phyloP scores from a whole-genome alignment of 53 echinoderm and acorn worm species.

The Mesocentrotus franciscanus region DNA sequence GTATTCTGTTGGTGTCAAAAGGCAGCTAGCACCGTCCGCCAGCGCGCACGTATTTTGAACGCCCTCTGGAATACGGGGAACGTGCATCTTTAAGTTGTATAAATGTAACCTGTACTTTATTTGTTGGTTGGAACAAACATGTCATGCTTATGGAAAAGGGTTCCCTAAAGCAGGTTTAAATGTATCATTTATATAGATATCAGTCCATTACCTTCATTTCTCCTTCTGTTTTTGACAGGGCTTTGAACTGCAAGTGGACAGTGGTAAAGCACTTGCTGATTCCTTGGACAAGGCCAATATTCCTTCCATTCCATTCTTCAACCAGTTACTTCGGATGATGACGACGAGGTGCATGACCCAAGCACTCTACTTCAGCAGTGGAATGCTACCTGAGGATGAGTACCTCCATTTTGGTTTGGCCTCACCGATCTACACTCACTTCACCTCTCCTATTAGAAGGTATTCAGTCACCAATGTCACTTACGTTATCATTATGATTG shows the following conservation, averaged over 20 bases:
- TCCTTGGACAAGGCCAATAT: conserved; percentile 89
- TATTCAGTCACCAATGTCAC: conserved; percentile 7
- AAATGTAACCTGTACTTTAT: no score
- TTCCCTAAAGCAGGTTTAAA: no score
- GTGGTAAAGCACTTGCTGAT: conserved; percentile 81
- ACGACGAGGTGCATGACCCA: conserved; percentile 98
- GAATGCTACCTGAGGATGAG: conserved; percentile 86
- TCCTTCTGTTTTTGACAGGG: conserved; percentile 65
- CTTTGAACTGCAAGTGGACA: conserved; percentile 86
- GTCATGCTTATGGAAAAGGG: no score
- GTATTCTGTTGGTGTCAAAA: no score
- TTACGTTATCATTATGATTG: not conserved
- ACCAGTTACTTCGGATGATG: conserved; percentile 92
- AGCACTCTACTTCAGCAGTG: conserved; percentile 97
- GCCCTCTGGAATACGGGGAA: no score
- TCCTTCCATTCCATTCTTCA: conserved; percentile 86
- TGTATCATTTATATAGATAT: no score
- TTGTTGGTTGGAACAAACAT: no score
- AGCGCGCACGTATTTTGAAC: no score
- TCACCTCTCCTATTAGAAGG: conserved; percentile 99
- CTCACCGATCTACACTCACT: conserved; percentile 97
- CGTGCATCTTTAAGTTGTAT: no score
- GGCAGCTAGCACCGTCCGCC: no score
- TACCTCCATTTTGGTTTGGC: conserved; percentile 95
- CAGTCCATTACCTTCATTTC: not conserved